Evolutionary conservation across 2,888 invertebrate species (phyloP).

Genomic region (Drosophila recens): DNA sequence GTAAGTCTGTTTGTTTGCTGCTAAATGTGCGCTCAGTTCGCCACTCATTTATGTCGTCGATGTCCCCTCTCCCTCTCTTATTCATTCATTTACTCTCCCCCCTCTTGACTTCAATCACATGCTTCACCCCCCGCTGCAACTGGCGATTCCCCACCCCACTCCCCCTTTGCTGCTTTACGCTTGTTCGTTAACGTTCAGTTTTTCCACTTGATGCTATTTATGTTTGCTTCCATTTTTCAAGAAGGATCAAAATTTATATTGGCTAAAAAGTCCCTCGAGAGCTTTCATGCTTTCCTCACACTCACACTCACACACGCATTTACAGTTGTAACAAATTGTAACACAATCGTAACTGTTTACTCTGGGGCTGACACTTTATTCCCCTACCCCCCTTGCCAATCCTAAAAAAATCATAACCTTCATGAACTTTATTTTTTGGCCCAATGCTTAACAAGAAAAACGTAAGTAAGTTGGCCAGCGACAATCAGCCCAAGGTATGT

Average conservation of each 20-base stretch:
- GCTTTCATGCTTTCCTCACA: conserved; percentile 68
- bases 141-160: conserved; percentile 11
- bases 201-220: conserved; percentile 81
- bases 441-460: conserved; percentile 31
- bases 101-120: conserved; percentile 31
- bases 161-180: conserved; percentile 27
- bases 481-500: conserved; percentile 14
- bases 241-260: conserved; percentile 84
- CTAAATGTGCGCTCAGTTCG: conserved; percentile 79
- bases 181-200: conserved; percentile 78
- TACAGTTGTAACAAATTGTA: conserved; percentile 85
- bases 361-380: conserved; percentile 46
- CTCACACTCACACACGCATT: conserved; percentile 79
- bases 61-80: conserved; percentile 28
- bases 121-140: conserved; percentile 28
- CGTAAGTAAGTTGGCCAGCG: conserved; percentile 35
- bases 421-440: conserved; percentile 57
- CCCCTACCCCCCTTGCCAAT: not conserved
- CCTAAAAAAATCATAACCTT: conserved; percentile 76
- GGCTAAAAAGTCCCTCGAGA: conserved; percentile 85
- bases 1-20: conserved; percentile 75
- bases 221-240: conserved; percentile 83
- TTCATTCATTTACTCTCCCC: conserved; percentile 19
- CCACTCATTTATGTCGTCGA: conserved; percentile 78
- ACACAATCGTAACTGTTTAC: conserved; percentile 82